A percentile compares a stretch with the other conserved stretches of the same genome.
Evolutionary conservation across 53 echinoderm and acorn worm genomes (phyloP).

Genomic region (Patiria pectinifera): DNA sequence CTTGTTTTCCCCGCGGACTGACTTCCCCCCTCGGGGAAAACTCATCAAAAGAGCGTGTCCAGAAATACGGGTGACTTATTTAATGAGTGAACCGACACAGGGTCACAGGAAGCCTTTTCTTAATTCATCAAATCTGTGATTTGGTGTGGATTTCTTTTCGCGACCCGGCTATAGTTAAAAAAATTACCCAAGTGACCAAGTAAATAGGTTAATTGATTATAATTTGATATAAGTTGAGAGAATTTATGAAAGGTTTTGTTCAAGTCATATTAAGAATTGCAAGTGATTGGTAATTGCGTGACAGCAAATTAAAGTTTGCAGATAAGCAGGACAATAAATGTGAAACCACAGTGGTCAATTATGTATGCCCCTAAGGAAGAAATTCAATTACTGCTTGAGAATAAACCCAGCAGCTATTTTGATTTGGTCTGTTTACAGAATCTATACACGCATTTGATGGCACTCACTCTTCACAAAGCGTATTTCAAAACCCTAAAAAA

Average conservation of each 20-base stretch:
- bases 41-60: slow-evolving; percentile 17
- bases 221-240: neutral
- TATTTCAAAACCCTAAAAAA: no score
- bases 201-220: neutral
- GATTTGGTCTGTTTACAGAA: no score
- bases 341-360: no score
- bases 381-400: no score
- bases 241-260: neutral
- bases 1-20: neutral
- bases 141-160: neutral
- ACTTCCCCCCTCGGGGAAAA: slow-evolving; percentile 25
- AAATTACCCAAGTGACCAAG: neutral
- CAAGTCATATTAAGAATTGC: neutral
- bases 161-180: neutral
- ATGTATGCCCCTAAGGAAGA: no score
- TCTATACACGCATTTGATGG: no score
- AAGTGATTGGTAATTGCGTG: no score
- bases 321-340: no score
- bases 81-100: slow-evolving; percentile 6
- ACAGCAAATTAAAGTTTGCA: no score
- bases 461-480: no score
- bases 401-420: no score
- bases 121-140: neutral
- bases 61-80: slow-evolving; percentile 9
- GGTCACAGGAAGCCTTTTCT: neutral